phyloP scores from a whole-genome alignment of 2,888 invertebrate species.

The Phengaris alcon region DNA sequence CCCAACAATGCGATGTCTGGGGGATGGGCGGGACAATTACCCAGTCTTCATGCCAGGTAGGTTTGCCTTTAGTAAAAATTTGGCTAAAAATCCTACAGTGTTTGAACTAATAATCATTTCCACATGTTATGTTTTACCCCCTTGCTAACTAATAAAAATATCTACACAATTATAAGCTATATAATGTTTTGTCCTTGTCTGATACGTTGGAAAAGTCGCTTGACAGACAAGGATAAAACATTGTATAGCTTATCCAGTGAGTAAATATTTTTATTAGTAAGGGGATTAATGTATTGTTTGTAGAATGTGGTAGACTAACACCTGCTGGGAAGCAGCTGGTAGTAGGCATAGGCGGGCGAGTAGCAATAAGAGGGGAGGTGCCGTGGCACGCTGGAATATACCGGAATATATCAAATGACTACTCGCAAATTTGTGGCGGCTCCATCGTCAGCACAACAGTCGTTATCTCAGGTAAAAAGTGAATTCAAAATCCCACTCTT shows the following conservation, averaged over 20 bases:
- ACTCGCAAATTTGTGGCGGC: slow-evolving; percentile 78
- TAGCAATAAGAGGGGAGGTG: slow-evolving; percentile 53
- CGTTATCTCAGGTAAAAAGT: slow-evolving; percentile 54
- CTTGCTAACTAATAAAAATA: too few species aligned
- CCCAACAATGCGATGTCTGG: not conserved
- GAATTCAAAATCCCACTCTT: not conserved
- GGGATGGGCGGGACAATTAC: slow-evolving; percentile 4
- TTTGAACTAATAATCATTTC: too few species aligned
- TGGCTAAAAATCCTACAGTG: too few species aligned
- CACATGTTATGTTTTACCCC: too few species aligned
- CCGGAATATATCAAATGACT: slow-evolving; percentile 53
- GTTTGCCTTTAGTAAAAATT: not conserved
- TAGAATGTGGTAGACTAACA: slow-evolving; percentile 54
- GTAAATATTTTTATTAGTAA: too few species aligned
- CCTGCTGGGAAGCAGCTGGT: slow-evolving; percentile 54
- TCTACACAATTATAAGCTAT: too few species aligned
- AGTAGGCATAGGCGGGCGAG: slow-evolving; percentile 59
- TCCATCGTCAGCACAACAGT: slow-evolving; percentile 63
- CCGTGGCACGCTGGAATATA: slow-evolving; percentile 81
- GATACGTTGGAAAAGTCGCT: too few species aligned
- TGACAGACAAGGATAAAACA: too few species aligned
- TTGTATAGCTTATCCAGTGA: too few species aligned
- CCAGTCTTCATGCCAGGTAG: slow-evolving; percentile 5
- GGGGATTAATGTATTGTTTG: not conserved
- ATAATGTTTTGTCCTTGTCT: too few species aligned